Percentiles rank a stretch among this genome's conserved stretches.
These are phyloP conservation scores for Thymallus thymallus DNA, from an alignment of 2,113 vertebrate species.

Conservation along the genomic window DNA sequence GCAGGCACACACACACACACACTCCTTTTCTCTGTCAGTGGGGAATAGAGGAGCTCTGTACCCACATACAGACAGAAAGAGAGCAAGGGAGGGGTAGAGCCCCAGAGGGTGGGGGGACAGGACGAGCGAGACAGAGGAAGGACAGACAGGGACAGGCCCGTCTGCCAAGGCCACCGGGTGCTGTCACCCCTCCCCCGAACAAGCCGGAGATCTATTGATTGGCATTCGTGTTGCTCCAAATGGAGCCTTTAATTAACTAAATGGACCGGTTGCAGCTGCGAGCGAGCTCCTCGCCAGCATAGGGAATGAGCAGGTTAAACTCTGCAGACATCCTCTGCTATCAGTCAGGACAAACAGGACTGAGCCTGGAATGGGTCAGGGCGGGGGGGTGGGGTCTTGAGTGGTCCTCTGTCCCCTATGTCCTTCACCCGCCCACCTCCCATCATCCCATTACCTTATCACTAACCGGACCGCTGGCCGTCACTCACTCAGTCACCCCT, in stretches of 20 bases:
- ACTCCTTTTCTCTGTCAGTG: background rate
- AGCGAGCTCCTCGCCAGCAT: slow-evolving; percentile 40
- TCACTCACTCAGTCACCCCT: slow-evolving; percentile 27
- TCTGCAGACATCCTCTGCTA: slow-evolving; percentile 51
- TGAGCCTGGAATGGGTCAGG: background rate
- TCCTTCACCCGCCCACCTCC: background rate
- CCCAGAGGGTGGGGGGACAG: slow-evolving; percentile 38
- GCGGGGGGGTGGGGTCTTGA: background rate
- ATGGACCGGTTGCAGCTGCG: slow-evolving; percentile 75
- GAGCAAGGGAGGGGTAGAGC: slow-evolving; percentile 25
- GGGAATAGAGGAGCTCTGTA: background rate
- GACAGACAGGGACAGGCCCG: slow-evolving; percentile 27
- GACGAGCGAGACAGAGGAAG: slow-evolving; percentile 65
- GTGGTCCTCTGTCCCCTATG: background rate
- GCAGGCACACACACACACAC: background rate
- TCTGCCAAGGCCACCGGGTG: slow-evolving; percentile 56
- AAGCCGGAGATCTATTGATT: slow-evolving; percentile 78
- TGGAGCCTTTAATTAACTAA: slow-evolving; percentile 85
- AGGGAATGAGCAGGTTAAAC: slow-evolving; percentile 68
- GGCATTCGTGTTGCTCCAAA: slow-evolving; percentile 75
- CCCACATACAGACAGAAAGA: slow-evolving; percentile 27
- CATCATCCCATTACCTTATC: slow-evolving; percentile 30
- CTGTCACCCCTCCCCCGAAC: slow-evolving; percentile 56
- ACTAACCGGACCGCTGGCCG: slow-evolving; percentile 19
- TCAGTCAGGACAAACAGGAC: slow-evolving; percentile 49